phyloP scores from a whole-genome alignment of 2,113 vertebrate species.

The Alethe diademata region DNA sequence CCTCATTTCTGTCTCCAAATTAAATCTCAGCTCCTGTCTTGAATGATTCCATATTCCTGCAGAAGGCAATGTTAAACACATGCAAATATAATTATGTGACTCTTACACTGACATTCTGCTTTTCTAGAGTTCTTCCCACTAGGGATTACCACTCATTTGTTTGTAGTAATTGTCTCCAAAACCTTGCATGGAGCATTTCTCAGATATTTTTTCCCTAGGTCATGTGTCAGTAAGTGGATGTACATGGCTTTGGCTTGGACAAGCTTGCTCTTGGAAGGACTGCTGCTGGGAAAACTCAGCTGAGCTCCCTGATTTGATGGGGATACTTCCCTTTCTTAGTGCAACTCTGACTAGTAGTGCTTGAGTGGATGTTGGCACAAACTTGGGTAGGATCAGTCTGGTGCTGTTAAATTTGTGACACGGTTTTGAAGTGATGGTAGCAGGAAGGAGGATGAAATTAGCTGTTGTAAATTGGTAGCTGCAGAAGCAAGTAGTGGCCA shows the following conservation, averaged over 20 bases:
- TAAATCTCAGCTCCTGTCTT: constrained; percentile 8
- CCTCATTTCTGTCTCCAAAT: constrained; percentile 43
- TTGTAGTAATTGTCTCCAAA: neutral
- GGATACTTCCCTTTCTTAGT: neutral
- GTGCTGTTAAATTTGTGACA: neutral
- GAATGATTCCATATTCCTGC: neutral
- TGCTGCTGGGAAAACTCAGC: neutral
- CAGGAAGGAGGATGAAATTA: neutral
- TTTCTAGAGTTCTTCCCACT: neutral
- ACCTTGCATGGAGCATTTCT: neutral
- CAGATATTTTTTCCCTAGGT: neutral
- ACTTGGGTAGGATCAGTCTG: neutral
- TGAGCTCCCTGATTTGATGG: neutral
- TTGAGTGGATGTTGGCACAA: neutral
- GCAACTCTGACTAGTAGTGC: neutral
- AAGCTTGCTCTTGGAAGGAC: neutral
- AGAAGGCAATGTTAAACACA: neutral
- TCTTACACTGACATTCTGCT: neutral
- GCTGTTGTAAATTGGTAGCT: neutral
- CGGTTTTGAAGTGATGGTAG: neutral
- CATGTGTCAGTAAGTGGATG: neutral
- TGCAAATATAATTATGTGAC: neutral
- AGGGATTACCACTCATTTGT: neutral
- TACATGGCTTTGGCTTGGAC: neutral
- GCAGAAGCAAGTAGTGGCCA: neutral